phyloP scores from a whole-genome alignment of 2,888 invertebrate genomes.

The Perdita meconis region DNA sequence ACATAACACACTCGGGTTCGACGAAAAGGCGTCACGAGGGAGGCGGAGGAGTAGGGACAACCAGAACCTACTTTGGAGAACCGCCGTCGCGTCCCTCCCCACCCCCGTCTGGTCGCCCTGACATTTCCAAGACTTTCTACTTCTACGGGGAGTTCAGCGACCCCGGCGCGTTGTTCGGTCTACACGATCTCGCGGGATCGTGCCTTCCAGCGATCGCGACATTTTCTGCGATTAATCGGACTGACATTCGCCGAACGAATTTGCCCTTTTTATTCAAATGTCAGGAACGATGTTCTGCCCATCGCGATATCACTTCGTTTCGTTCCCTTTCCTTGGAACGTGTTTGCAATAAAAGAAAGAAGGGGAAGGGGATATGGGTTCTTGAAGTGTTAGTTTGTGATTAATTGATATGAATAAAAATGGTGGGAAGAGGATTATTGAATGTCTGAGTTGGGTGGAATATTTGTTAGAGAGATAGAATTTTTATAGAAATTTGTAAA shows the following conservation, averaged over 20 bases:
- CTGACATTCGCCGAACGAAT: slow-evolving; percentile 18
- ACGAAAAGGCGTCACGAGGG: not conserved
- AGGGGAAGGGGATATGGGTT: not conserved
- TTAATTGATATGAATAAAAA: too few species aligned
- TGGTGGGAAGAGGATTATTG: too few species aligned
- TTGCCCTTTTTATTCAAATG: slow-evolving; percentile 51
- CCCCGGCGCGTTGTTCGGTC: slow-evolving; percentile 63
- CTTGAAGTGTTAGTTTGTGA: not conserved
- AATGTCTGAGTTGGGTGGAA: too few species aligned
- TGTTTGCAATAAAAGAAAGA: too few species aligned
- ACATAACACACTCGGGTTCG: not conserved
- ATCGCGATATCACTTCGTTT: not conserved
- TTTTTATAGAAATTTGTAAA: too few species aligned
- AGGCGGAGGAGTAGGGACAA: slow-evolving; percentile 12
- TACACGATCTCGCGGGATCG: slow-evolving; percentile 52
- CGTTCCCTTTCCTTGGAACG: not conserved
- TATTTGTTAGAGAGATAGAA: not conserved
- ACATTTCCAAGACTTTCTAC: slow-evolving; percentile 84
- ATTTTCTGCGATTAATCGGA: slow-evolving; percentile 58
- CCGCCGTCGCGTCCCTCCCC: slow-evolving; percentile 79
- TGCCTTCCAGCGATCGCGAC: slow-evolving; percentile 63
- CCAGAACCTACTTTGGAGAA: slow-evolving; percentile 75
- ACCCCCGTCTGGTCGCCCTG: slow-evolving; percentile 75
- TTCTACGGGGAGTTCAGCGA: slow-evolving; percentile 79
- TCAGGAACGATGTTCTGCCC: slow-evolving; percentile 3